Percentiles rank a stretch among this genome's conserved stretches.
Conservation (phyloP, 2,113 vertebrate genomes). For the Ptilorrhoa leucosticta region DNA sequence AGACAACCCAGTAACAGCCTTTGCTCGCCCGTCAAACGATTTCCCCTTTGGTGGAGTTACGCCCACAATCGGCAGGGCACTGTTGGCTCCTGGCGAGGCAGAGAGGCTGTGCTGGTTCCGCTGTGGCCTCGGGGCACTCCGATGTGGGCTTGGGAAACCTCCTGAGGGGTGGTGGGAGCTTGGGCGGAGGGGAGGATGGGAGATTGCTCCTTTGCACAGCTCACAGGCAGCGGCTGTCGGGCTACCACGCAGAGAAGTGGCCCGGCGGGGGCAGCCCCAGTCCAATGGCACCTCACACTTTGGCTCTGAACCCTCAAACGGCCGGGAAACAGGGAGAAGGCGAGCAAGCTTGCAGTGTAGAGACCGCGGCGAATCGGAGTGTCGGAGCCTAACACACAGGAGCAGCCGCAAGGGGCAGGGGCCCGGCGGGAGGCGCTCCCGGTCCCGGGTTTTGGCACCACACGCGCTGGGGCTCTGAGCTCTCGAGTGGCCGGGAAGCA, state of each 20-base stretch:
- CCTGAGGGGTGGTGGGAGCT: not conserved
- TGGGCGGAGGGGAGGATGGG: not conserved
- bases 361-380: no score
- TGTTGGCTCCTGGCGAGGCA: not conserved
- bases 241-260: not conserved
- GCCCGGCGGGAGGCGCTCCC: not conserved
- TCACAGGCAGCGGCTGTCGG: not conserved
- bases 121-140: not conserved
- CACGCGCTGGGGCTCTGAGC: not conserved
- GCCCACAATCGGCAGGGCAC: not conserved
- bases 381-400: not conserved
- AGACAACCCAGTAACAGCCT: not conserved
- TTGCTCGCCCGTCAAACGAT: not conserved
- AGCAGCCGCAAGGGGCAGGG: not conserved
- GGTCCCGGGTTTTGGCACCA: not conserved
- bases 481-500: not conserved
- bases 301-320: no score
- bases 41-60: not conserved
- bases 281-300: no score
- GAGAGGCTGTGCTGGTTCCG: not conserved
- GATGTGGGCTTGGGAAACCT: not conserved
- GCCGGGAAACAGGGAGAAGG: not conserved
- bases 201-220: not conserved
- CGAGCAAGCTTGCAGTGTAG: not conserved
- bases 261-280: not conserved